These are phyloP conservation scores for Lacanobia wlatinum DNA, from an alignment of 2,888 invertebrate species.

Conservation along the genomic window DNA sequence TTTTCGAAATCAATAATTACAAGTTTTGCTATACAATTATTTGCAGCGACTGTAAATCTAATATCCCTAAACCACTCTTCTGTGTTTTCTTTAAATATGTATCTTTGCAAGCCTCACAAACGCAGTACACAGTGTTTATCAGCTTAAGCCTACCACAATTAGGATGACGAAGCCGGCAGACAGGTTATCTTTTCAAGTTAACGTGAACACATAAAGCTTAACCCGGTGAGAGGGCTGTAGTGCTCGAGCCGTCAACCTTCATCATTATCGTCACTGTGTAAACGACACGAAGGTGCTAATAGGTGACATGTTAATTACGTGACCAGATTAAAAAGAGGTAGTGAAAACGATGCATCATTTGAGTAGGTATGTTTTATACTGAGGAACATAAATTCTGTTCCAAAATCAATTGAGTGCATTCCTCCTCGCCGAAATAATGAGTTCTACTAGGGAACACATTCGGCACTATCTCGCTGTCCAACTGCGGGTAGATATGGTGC, in stretches of 20 bases:
- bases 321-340: too few species aligned
- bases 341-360: too few species aligned
- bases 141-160: slow-evolving; percentile 20
- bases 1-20: slow-evolving; percentile 71
- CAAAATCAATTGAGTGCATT: too few species aligned
- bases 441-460: neutral
- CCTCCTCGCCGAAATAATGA: neutral
- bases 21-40: slow-evolving; percentile 67
- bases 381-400: neutral
- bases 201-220: slow-evolving; percentile 18
- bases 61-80: neutral
- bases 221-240: neutral
- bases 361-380: too few species aligned
- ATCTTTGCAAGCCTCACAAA: neutral
- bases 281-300: neutral
- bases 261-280: neutral
- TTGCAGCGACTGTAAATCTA: slow-evolving; percentile 1
- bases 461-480: neutral
- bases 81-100: neutral
- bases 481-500: neutral
- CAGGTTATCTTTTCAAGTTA: slow-evolving; percentile 28
- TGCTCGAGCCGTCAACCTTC: slow-evolving; percentile 22
- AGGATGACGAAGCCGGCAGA: slow-evolving; percentile 6
- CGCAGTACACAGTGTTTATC: neutral
- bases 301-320: too few species aligned